Evolutionary conservation across 2,888 invertebrate genomes (phyloP).

Genomic region (Mythimna albipuncta): DNA sequence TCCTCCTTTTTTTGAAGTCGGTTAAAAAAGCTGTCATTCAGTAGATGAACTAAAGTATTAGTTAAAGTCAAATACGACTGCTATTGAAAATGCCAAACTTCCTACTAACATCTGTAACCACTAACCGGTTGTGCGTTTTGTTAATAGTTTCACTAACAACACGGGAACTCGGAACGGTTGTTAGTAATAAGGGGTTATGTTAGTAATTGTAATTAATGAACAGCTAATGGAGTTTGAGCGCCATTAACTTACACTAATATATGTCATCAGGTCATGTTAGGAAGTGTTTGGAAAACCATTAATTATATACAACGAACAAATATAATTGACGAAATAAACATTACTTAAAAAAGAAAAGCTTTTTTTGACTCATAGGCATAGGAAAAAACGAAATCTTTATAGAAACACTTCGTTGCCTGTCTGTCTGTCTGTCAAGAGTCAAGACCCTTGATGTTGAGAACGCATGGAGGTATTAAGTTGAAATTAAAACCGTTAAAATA

Average conservation of each 20-base stretch:
- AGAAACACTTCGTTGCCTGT: no score
- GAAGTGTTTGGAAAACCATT: constrained; percentile 2
- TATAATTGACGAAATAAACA: neutral
- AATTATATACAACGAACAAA: neutral
- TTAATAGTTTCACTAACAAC: constrained; percentile 23
- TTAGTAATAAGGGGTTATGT: constrained; percentile 26
- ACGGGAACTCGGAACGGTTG: constrained; percentile 10
- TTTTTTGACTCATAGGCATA: no score
- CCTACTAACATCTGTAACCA: neutral
- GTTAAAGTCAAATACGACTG: neutral
- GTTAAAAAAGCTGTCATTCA: no score
- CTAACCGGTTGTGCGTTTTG: neutral
- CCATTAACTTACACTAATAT: constrained; percentile 27
- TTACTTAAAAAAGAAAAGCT: neutral
- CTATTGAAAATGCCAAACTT: neutral
- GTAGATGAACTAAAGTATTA: neutral
- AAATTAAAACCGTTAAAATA: no score
- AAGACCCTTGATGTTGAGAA: no score
- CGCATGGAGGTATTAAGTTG: no score
- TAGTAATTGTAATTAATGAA: constrained; percentile 28
- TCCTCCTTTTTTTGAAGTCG: no score
- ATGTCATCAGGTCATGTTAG: constrained; percentile 5
- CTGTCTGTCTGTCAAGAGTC: no score
- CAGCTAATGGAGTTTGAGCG: constrained; percentile 15
- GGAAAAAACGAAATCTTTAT: no score